phyloP scores from a whole-genome alignment of 2,797 vertebrate genomes.

The Thalassophryne amazonica region DNA sequence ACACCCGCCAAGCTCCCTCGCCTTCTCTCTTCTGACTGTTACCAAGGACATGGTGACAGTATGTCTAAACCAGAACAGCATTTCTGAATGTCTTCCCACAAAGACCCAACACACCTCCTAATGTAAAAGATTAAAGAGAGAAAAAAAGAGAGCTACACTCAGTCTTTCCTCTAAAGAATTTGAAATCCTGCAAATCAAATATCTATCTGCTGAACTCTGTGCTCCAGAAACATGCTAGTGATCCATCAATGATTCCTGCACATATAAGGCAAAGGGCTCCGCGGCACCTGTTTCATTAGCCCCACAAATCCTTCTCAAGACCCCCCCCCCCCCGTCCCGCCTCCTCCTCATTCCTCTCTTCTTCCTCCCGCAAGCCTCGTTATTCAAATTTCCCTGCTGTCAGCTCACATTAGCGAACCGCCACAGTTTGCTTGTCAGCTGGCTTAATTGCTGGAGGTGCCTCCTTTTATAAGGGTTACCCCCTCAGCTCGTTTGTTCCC shows the following conservation, averaged over 20 bases:
- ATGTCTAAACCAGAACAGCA: slow-evolving; percentile 26
- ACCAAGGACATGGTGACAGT: slow-evolving; percentile 45
- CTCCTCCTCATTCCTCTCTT: slow-evolving; percentile 30
- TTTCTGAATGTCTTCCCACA: slow-evolving; percentile 14
- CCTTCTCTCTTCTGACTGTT: slow-evolving; percentile 30
- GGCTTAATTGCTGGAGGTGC: slow-evolving; percentile 81
- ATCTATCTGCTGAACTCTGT: slow-evolving; percentile 26
- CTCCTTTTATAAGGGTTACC: slow-evolving; percentile 80
- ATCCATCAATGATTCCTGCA: slow-evolving; percentile 70
- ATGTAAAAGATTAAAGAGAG: slow-evolving; percentile 11
- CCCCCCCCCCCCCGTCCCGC: not conserved
- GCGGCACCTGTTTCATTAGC: slow-evolving; percentile 82
- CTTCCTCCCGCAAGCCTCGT: slow-evolving; percentile 72
- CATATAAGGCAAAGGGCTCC: slow-evolving; percentile 52
- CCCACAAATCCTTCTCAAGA: slow-evolving; percentile 61
- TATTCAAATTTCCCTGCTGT: slow-evolving; percentile 84
- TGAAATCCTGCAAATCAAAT: slow-evolving; percentile 43
- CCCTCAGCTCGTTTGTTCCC: slow-evolving; percentile 70
- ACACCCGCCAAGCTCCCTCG: slow-evolving; percentile 53
- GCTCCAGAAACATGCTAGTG: slow-evolving; percentile 56
- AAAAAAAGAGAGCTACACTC: slow-evolving; percentile 17
- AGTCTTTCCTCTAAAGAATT: slow-evolving; percentile 15
- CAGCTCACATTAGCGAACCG: slow-evolving; percentile 77
- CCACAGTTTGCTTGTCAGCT: slow-evolving; percentile 79
- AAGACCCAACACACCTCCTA: not conserved